Conservation (phyloP, 1,140 invertebrate genomes). For the Apis cerana region DNA sequence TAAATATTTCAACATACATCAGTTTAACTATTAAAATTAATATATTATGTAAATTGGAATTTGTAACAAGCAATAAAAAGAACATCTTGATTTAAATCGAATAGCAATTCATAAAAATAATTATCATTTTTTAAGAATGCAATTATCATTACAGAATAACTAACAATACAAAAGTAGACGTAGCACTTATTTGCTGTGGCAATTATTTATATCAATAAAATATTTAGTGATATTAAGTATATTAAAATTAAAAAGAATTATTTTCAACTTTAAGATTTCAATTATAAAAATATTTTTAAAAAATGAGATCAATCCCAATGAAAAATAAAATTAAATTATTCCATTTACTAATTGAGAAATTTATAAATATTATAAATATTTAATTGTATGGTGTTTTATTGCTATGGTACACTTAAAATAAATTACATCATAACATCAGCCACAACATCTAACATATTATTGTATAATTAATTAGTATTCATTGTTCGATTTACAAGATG, state of each 20-base stretch:
- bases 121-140: neutral
- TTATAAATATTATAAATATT: neutral
- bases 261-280: neutral
- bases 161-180: neutral
- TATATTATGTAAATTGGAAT: neutral
- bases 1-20: neutral
- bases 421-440: slow-evolving; percentile 69
- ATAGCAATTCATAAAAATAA: neutral
- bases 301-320: neutral
- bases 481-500: slow-evolving; percentile 45
- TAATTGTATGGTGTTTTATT: slow-evolving; percentile 62
- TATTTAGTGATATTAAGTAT: neutral
- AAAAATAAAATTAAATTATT: neutral
- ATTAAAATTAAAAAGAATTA: neutral
- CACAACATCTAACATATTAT: slow-evolving; percentile 62
- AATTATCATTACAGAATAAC: slow-evolving; percentile 16
- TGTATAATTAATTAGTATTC: slow-evolving; percentile 46
- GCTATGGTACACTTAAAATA: slow-evolving; percentile 71
- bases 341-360: neutral
- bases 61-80: neutral
- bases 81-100: neutral
- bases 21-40: too few species aligned
- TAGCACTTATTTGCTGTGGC: neutral
- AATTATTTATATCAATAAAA: neutral
- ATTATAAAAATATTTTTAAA: neutral